phyloP scores from a whole-genome alignment of 2,113 vertebrate species.

The Burhinus bistriatus region DNA sequence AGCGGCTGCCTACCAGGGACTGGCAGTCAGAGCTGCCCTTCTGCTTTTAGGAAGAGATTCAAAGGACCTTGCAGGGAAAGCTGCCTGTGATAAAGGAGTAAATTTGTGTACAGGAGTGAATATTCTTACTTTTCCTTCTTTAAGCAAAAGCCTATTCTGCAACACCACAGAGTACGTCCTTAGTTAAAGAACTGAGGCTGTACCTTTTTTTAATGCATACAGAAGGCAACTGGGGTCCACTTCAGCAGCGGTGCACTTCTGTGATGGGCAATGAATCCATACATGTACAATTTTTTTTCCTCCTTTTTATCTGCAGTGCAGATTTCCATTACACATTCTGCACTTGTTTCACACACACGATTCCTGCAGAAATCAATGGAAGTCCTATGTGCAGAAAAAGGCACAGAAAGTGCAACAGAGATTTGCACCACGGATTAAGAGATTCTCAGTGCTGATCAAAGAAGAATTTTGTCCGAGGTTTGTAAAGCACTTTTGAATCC shows the following conservation, averaged over 20 bases:
- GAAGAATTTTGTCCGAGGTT: slow-evolving; percentile 52
- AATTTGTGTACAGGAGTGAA: neutral
- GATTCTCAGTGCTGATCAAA: slow-evolving; percentile 55
- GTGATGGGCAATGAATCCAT: neutral
- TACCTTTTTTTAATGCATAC: neutral
- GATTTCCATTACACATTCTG: slow-evolving; percentile 37
- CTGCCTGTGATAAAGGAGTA: neutral
- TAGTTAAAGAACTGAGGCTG: neutral
- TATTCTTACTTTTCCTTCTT: neutral
- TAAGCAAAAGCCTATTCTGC: neutral
- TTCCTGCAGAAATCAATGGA: slow-evolving; percentile 18
- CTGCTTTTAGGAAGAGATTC: neutral
- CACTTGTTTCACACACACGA: neutral
- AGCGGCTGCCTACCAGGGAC: neutral
- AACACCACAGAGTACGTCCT: neutral
- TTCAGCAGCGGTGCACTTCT: neutral
- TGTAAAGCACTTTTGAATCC: slow-evolving; percentile 49
- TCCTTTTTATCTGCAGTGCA: slow-evolving; percentile 36
- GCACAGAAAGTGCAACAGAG: slow-evolving; percentile 21
- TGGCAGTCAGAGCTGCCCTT: neutral
- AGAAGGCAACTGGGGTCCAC: neutral
- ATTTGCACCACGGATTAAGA: slow-evolving; percentile 54
- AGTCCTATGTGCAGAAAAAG: slow-evolving; percentile 17
- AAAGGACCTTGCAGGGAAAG: neutral
- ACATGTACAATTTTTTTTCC: neutral